Evolutionary conservation across 2,888 invertebrate species (phyloP).

Genomic region (Nysson spinosus): DNA sequence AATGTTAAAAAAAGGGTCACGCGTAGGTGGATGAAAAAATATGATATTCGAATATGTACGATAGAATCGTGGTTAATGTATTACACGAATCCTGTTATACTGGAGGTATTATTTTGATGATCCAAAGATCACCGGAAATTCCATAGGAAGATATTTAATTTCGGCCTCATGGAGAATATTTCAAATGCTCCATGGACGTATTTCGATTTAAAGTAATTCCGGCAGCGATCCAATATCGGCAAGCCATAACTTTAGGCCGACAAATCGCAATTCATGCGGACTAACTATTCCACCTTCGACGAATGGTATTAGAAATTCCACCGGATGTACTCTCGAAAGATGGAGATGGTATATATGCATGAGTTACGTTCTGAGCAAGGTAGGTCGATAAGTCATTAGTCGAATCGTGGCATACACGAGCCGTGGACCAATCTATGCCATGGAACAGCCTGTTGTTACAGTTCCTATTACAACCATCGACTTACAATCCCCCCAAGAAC

Average conservation of each 20-base stretch:
- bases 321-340: conserved; percentile 38
- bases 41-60: no score
- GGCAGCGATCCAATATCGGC: conserved; percentile 40
- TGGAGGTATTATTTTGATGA: no score
- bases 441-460: conserved; percentile 9
- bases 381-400: conserved; percentile 53
- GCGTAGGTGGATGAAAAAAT: no score
- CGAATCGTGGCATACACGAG: conserved; percentile 33
- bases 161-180: conserved; percentile 9
- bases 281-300: conserved; percentile 11
- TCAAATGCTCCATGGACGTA: conserved; percentile 13
- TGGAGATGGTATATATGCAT: conserved; percentile 20
- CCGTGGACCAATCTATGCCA: not conserved
- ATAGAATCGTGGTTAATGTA: no score
- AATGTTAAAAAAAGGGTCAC: no score
- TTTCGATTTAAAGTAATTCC: conserved; percentile 43
- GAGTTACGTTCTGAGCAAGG: conserved; percentile 33
- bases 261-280: conserved; percentile 47
- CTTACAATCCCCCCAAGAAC: conserved; percentile 16
- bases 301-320: conserved; percentile 46
- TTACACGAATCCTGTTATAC: no score
- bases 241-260: conserved; percentile 38
- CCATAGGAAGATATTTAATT: conserved; percentile 21
- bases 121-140: no score
- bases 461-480: conserved; percentile 1